Evolutionary conservation across 2,113 vertebrate species (phyloP), one percentile per base, ranked within the genome.

Genomic region (Corvus cornix): DNA sequence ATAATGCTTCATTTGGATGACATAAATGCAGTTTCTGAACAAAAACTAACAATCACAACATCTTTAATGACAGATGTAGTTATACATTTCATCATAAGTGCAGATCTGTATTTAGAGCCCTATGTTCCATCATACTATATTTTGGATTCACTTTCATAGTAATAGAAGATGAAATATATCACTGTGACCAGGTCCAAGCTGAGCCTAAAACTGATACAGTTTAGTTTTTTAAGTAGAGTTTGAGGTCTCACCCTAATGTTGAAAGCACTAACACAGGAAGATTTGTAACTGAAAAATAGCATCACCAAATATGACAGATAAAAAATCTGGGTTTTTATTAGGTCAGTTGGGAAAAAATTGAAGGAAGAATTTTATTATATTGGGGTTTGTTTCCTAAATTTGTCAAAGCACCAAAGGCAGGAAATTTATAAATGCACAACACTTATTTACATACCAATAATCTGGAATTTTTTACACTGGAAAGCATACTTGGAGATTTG

Each of bases 271-370:
- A 89, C 11, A 62, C 18, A 9, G 46, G 23, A 84, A 83, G 24
- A 84, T 93, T 77, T 55, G 48, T 84, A 85, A 90, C 83, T 96
- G 44, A 83, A 94, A 97, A 95, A 89, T 10, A 68, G 1, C 16
- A 46, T 89, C 64, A 67, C 16, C 53, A 94, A 69, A 56, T 46
- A 72, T 24, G 24, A 67, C n/a, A 20, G 20, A 39, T 55, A 48
- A 68, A 73, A 66, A 80, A 70, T 9, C 14, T 82, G 27, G 4
- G 68, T 68, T 43, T 75, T 44, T 9, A 30, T 68, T 84, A 55
- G 26, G 15, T 72, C 52, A 64, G 7, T 13, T 59, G 7, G 16
- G 23, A 63, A 82, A 78, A 63, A 52, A 52, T 8, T 1, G 1
- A 69, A 63, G n/a, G 11, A 58, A 93, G 87, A 86, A 37, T 30